These are phyloP conservation scores for Elymnias hypermnestra DNA, from an alignment of 1,140 invertebrate species.

Conservation along the genomic window DNA sequence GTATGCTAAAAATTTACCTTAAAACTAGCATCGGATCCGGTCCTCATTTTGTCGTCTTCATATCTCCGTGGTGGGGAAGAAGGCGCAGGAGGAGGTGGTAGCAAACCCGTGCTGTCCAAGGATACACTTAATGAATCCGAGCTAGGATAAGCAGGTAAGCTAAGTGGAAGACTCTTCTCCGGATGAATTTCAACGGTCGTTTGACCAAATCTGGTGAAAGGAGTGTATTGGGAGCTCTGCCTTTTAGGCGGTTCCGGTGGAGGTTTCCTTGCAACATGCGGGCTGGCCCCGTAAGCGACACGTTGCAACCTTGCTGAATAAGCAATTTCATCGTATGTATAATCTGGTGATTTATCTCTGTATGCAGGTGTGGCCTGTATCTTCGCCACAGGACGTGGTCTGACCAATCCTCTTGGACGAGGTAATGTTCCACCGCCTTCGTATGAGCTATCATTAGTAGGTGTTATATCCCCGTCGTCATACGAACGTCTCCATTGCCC, in stretches of 20 bases:
- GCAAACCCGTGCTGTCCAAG: conserved; percentile 76
- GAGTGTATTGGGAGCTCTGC: conserved; percentile 78
- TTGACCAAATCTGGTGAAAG: conserved; percentile 73
- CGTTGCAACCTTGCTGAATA: conserved; percentile 66
- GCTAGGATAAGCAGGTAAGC: conserved; percentile 78
- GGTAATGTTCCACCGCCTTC: conserved; percentile 90
- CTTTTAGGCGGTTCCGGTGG: conserved; percentile 93
- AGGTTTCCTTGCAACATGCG: conserved; percentile 81
- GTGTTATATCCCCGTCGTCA: conserved; percentile 92
- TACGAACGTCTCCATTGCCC: conserved; percentile 87
- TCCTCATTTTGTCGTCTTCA: conserved; percentile 82
- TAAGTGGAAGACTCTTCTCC: conserved; percentile 76
- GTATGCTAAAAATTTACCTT: conserved; percentile 77
- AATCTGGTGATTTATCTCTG: conserved; percentile 76
- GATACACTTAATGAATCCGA: conserved; percentile 78
- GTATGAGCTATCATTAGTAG: conserved; percentile 87
- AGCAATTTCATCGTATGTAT: conserved; percentile 71
- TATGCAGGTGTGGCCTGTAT: conserved; percentile 81
- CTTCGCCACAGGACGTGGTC: conserved; percentile 90
- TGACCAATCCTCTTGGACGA: conserved; percentile 86
- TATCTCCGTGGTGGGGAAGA: conserved; percentile 76
- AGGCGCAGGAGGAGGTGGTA: conserved; percentile 77
- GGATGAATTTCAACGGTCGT: conserved; percentile 82
- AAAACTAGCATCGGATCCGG: conserved; percentile 90
- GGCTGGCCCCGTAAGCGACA: conserved; percentile 75